Percentiles rank a stretch among this genome's conserved stretches.
phyloP scores from a whole-genome alignment of 2,888 invertebrate species.

The Eilema griseolum region DNA sequence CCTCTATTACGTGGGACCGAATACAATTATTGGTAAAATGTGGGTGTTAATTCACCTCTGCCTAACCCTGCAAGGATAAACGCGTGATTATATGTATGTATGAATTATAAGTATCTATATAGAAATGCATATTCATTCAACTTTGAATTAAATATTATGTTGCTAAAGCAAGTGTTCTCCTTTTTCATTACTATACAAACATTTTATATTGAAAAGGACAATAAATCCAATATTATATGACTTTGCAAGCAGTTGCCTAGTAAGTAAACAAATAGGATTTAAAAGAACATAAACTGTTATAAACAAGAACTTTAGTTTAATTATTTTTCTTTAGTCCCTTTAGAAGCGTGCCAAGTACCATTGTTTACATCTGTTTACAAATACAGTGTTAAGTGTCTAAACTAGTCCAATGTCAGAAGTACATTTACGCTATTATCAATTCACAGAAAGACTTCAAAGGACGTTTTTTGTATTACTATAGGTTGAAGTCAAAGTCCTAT shows the following conservation, averaged over 20 bases:
- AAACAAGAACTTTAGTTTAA: conserved; percentile 1
- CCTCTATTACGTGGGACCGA: too few species aligned
- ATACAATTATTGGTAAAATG: too few species aligned
- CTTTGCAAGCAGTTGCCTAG: neutral
- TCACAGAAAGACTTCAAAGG: conserved; percentile 31
- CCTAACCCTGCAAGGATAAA: too few species aligned
- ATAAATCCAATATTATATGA: neutral
- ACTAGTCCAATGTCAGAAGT: conserved; percentile 34
- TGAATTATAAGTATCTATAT: too few species aligned
- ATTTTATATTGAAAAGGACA: neutral
- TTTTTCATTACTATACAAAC: too few species aligned
- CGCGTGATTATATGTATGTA: too few species aligned
- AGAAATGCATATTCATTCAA: too few species aligned
- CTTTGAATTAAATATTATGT: too few species aligned
- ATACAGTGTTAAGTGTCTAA: conserved; percentile 49
- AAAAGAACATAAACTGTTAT: neutral
- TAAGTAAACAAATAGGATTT: conserved; percentile 2
- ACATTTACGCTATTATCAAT: conserved; percentile 40
- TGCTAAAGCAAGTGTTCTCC: too few species aligned
- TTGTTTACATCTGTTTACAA: conserved; percentile 66
- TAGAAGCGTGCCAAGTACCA: conserved; percentile 56
- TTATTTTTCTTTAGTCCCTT: conserved; percentile 21
- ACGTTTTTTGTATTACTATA: neutral
- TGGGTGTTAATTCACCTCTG: too few species aligned
- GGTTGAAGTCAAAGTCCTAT: neutral